phyloP scores from a whole-genome alignment of 2,888 invertebrate species.

The Philereme transversata region DNA sequence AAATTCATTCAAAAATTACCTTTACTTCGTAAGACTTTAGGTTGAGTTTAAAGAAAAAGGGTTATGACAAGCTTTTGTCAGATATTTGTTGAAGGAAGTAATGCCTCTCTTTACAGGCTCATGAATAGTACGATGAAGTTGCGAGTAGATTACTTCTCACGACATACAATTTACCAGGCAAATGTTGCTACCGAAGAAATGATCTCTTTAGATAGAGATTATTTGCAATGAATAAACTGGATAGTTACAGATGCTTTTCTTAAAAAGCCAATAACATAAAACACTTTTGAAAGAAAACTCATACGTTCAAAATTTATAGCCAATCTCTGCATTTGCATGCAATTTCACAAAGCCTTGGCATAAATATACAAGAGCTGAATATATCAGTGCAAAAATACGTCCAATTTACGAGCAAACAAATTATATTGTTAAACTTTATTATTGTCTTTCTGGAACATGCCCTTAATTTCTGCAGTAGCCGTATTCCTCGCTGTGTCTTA shows the following conservation, averaged over 20 bases:
- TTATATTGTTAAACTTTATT: slow-evolving; percentile 44
- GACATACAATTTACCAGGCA: slow-evolving; percentile 18
- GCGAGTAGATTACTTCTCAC: slow-evolving; percentile 21
- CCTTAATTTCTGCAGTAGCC: slow-evolving; percentile 45
- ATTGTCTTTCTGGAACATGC: slow-evolving; percentile 42
- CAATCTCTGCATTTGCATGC: slow-evolving; percentile 1
- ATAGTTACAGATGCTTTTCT: background rate
- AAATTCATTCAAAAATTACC: slow-evolving; percentile 18
- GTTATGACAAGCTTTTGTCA: slow-evolving; percentile 5
- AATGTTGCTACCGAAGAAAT: slow-evolving; percentile 12
- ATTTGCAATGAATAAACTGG: background rate
- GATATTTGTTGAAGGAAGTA: slow-evolving; percentile 18
- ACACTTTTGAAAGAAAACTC: slow-evolving; percentile 17
- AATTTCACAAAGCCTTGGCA: slow-evolving; percentile 10
- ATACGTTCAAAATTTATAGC: slow-evolving; percentile 11
- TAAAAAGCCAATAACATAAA: slow-evolving; percentile 12
- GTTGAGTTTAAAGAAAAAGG: slow-evolving; percentile 7
- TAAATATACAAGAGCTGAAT: slow-evolving; percentile 9
- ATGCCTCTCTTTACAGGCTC: slow-evolving; percentile 17
- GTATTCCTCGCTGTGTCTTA: slow-evolving; percentile 43
- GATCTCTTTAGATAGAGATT: no score
- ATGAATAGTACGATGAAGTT: slow-evolving; percentile 18
- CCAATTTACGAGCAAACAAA: slow-evolving; percentile 34
- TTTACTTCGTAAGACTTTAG: background rate
- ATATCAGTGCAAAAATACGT: slow-evolving; percentile 5